A percentile compares a stretch with the other conserved stretches of the same genome.
phyloP scores from a whole-genome alignment of 2,113 vertebrate species.

The Anolis sagrei region DNA sequence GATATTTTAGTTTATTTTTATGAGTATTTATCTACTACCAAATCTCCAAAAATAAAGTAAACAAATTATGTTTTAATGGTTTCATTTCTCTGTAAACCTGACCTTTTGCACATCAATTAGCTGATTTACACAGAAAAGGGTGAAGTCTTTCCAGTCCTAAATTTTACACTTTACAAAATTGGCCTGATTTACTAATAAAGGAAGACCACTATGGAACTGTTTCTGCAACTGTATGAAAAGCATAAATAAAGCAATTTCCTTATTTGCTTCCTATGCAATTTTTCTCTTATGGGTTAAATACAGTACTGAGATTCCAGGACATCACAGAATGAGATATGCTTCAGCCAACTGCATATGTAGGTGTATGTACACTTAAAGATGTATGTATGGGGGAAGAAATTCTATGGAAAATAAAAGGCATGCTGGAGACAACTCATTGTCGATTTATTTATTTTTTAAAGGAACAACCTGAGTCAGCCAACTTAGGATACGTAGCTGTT shows the following conservation, averaged over 20 bases:
- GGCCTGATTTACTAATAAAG: not conserved
- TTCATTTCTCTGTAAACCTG: no score
- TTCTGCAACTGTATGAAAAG: not conserved
- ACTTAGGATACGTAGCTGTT: not conserved
- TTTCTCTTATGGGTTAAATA: not conserved
- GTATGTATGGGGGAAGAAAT: not conserved
- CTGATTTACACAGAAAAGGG: not conserved
- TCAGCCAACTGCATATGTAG: not conserved
- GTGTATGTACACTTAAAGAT: not conserved
- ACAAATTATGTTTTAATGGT: no score
- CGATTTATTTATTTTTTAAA: not conserved
- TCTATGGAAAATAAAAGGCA: not conserved
- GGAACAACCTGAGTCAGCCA: constrained; percentile 53
- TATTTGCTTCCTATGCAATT: not conserved
- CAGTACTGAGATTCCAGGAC: not conserved
- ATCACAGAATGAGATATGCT: not conserved
- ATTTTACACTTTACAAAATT: not conserved
- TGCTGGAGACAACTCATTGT: constrained; percentile 2
- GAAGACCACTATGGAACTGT: not conserved
- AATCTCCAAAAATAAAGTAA: no score
- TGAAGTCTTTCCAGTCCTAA: not conserved
- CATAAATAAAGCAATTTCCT: not conserved
- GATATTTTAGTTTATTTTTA: no score
- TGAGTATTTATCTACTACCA: no score
- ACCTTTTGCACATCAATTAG: not conserved